Evolutionary conservation across 2,113 vertebrate species (phyloP), one percentile per base, ranked within the genome.

Genomic region (Poeciliopsis retropinna): DNA sequence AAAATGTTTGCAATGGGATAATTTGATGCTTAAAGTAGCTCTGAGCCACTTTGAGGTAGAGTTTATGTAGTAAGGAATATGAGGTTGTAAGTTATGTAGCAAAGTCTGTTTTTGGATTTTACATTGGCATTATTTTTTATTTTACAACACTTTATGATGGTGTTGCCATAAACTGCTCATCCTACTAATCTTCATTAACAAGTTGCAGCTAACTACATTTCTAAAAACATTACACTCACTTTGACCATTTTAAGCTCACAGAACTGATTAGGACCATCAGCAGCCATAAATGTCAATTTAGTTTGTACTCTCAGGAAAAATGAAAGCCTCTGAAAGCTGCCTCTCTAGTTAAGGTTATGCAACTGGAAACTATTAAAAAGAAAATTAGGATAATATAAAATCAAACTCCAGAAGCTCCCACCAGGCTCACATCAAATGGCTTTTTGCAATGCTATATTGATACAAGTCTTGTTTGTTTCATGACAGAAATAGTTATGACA

Each of bases 11-110:
- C 81, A 73, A 79, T 80, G 60, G 75, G 73, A 80, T 84, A 67
- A 64, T 70, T 75, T 91, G 68, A 71, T 27, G 75, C 83, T 79
- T 78, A n/a, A 63, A 69, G 83, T 87, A 88, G 79, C 80, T 82
- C 61, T 39, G 80, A 79, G 79, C 78, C 84, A 71, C 85, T 68
- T 60, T 57, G 61, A 31, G 73, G 77, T 73, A 80, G 85, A 87
- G 80, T 75, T 77, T 79, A 87, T 87, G 91, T 93, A 92, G 91
- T 89, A 87, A 63, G 85, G 67, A 85, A 72, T 79, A 73, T 60
- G 70, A 67, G 75, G 41, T 83, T 67, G 73, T 78, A 76, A 65
- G 72, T 71, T 78, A 92, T 88, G 92, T 91, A 93, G 92, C 91
- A 90, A 75, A 61, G 63, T 87, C 86, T 88, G 73, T 64, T 74